A percentile compares a stretch with the other conserved stretches of the same genome.
These are phyloP conservation scores for Cherax quadricarinatus DNA, from an alignment of 1,140 invertebrate species.

Conservation along the genomic window DNA sequence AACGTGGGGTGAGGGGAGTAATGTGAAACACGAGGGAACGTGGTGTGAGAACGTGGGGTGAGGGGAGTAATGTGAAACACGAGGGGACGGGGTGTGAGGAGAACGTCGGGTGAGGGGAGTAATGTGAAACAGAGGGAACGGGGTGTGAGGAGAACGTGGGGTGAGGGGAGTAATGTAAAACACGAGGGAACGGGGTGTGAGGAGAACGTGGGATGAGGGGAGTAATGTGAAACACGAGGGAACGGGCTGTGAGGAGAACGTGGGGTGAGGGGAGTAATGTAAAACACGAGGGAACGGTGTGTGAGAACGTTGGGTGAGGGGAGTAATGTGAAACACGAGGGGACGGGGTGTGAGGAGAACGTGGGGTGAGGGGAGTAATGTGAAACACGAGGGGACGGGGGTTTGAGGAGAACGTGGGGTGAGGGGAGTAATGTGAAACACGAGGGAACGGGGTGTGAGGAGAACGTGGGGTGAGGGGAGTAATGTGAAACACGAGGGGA, in stretches of 20 bases:
- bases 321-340: background rate
- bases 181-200: background rate
- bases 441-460: too few species aligned
- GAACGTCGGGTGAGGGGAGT: conserved; percentile 67
- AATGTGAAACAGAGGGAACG: conserved; percentile 71
- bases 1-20: conserved; percentile 68
- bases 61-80: conserved; percentile 68
- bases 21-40: too few species aligned
- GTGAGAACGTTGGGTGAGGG: background rate
- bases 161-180: conserved; percentile 71
- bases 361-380: conserved; percentile 70
- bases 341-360: too few species aligned
- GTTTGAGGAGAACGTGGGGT: conserved; percentile 52
- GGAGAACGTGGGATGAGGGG: background rate
- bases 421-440: conserved; percentile 67
- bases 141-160: conserved; percentile 48
- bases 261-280: conserved; percentile 71
- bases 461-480: conserved; percentile 65
- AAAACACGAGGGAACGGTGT: conserved; percentile 31
- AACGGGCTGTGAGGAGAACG: background rate
- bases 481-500: conserved; percentile 71
- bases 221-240: background rate
- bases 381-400: too few species aligned
- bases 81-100: too few species aligned
- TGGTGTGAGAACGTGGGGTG: conserved; percentile 60